Percentiles rank a stretch among this genome's conserved stretches.
phyloP scores from a whole-genome alignment of 2,113 vertebrate species.

The Oreochromis aureus region DNA sequence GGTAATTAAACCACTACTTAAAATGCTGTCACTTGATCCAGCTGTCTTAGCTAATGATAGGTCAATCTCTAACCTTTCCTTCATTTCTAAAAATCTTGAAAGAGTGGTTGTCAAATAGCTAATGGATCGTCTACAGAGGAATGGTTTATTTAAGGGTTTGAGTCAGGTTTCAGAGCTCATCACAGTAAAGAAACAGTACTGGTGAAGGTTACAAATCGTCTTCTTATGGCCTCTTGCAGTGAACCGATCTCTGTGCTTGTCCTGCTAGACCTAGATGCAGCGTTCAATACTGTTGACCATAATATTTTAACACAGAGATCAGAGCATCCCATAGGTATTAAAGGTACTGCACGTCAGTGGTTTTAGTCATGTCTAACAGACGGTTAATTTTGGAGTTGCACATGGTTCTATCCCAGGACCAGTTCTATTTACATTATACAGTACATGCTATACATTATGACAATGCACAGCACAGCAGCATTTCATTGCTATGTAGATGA shows the following conservation, averaged over 20 bases:
- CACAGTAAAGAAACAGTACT: not conserved
- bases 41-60: not conserved
- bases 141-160: not conserved
- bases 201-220: not conserved
- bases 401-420: not conserved
- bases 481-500: not conserved
- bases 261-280: not conserved
- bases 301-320: not conserved
- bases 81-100: not conserved
- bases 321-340: not conserved
- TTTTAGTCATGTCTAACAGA: not conserved
- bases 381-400: not conserved
- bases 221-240: not conserved
- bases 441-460: not conserved
- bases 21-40: not conserved
- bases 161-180: not conserved
- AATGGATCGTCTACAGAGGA: not conserved
- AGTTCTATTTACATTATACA: not conserved
- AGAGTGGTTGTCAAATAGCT: not conserved
- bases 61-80: not conserved
- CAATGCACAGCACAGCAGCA: not conserved
- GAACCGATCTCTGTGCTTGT: not conserved
- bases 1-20: not conserved
- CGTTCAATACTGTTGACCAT: not conserved
- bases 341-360: not conserved